Evolutionary conservation across 2,888 invertebrate genomes (phyloP), one percentile per base, ranked within the genome.

Genomic region (Dolomedes plantarius): DNA sequence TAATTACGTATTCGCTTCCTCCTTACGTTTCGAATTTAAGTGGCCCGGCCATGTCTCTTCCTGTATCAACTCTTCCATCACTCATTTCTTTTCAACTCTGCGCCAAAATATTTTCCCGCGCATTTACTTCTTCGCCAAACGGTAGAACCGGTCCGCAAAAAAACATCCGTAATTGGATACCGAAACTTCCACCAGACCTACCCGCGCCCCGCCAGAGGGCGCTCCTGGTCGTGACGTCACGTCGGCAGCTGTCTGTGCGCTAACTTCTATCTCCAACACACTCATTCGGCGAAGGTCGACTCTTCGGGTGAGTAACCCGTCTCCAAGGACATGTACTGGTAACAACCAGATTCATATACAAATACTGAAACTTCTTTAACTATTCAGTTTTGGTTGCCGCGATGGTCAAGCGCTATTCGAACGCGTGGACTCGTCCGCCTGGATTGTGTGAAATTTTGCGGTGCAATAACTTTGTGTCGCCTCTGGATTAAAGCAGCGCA

Each of bases 301-400:
- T 67, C 16, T 16, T 74, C 80, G 80, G 80, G 80, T 81, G 73
- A 81, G 80, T 81, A 81, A 81, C 80, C 80, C 67, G 27, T n/a
- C n/a, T 27, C 74, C 74, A 81, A 74, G 80, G 80, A 81, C 80
- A 67, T 81, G 80, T 74, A 81, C 80, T 68, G 80, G 80, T 81
- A 74, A 73, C 46, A 41, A 64, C 32, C 23, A 41, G n/a, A 29
- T 31, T n/a, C n/a, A n/a, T n/a, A 31, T 16, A 36, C 56, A 65
- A 67, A 69, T 32, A 77, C 23, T 56, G 29, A 56, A 56, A 46
- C 19, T 27, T 27, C n/a, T 46, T 71, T 31, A 46, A 23, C 50
- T 29, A 50, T 19, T 50, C 19, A 29, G 16, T 13, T 23, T 68
- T 68, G 27, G 23, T 39, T 46, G 41, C 16, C 71, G 50, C 28